A percentile compares a stretch with the other conserved stretches of the same genome.
Evolutionary conservation across 2,797 vertebrate genomes (phyloP).

Genomic region (Tokudaia muenninki): DNA sequence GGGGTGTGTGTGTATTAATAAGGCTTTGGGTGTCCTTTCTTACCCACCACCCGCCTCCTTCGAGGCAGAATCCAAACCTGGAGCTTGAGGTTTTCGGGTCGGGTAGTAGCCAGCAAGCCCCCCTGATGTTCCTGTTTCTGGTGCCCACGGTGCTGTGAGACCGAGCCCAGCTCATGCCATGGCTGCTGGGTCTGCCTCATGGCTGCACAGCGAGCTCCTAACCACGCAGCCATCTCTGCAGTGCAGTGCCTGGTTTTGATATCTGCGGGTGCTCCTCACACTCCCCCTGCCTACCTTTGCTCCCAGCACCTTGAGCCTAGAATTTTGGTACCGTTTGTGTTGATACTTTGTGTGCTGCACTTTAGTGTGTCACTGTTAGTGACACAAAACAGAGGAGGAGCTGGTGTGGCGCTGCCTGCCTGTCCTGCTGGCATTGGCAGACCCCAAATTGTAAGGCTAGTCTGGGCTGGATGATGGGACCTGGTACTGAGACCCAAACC

Average conservation of each 20-base stretch:
- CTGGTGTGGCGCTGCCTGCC: neutral
- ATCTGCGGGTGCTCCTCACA: neutral
- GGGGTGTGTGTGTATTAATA: too few relatives aligned
- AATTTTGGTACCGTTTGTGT: constrained; percentile 20
- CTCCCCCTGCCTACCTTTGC: neutral
- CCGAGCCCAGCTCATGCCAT: too few relatives aligned
- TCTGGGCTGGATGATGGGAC: neutral
- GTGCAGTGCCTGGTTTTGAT: constrained; percentile 11
- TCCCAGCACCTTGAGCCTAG: constrained; percentile 2
- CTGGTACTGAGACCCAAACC: neutral
- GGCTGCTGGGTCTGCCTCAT: neutral
- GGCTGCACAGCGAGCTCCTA: neutral
- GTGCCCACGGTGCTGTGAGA: neutral
- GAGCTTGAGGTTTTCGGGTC: neutral
- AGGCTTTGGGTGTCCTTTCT: neutral
- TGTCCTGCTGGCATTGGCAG: neutral
- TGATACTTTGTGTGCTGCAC: neutral
- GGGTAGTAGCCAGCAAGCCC: neutral
- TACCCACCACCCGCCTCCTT: neutral
- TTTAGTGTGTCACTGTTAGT: neutral
- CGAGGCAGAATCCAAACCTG: neutral
- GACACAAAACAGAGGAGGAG: constrained; percentile 2
- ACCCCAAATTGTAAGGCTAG: neutral
- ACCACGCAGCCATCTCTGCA: neutral
- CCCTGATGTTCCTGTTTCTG: neutral